Evolutionary conservation across 1,140 invertebrate genomes (phyloP), one percentile per base, ranked within the genome.

Genomic region (Caerostris darwini): DNA sequence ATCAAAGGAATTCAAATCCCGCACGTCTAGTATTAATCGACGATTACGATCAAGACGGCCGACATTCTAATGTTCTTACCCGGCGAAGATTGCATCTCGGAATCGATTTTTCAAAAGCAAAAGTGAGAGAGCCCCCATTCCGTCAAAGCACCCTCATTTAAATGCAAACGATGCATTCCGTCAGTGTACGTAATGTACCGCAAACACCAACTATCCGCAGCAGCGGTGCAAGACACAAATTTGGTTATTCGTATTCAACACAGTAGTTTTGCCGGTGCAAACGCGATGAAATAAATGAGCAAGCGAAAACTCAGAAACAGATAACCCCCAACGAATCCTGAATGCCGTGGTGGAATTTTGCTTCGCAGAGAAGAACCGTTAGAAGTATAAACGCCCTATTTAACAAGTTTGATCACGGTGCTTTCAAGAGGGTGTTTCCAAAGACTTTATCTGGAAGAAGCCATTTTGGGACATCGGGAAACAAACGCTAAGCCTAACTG

Each of bases 401-500:
- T 91, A 91, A 91, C 90, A 91, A 91, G 69, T 82, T 71, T 69
- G 69, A 71, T 57, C 90, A 91, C 77, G 77, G 19, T 82, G 69
- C 77, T 64, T 14, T 7, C 64, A 17, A 8, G n/a, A 90, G 50
- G 14, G n/a, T 57, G 67, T 67, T 90, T 90, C 88, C 34, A 34
- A 90, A 54, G 77, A 90, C 34, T 91, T 91, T 82, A 91, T 91
- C 90, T 82, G n/a, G 12, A 34, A 58, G 71, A 61, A 90, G 69
- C 69, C 88, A 90, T 90, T 90, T 90, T 77, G 88, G 7, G n/a
- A 57, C 57, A 3, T 14, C 19, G 6, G 34, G 34, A 77, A 77
- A 77, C 90, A 61, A 57, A n/a, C 69, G 69, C 71, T 91, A 91
- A 91, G 77, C 90, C 90, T 91, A 91, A 91, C 90, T 81, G 90